Percentiles rank a stretch among this genome's conserved stretches.
phyloP scores from a whole-genome alignment of 1,140 invertebrate genomes.

The Heliconius hewitsoni region DNA sequence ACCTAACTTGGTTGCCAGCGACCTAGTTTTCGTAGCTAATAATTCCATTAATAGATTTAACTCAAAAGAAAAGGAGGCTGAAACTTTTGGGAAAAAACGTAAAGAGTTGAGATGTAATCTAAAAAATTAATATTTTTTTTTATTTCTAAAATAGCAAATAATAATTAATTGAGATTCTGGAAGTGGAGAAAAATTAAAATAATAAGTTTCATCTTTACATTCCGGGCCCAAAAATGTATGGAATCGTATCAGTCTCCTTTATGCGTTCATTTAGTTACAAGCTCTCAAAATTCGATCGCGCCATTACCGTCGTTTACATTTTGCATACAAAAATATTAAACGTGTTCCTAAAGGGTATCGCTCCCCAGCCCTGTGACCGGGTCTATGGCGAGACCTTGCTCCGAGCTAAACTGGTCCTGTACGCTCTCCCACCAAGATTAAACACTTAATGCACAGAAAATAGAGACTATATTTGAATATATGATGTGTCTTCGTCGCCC shows the following conservation, averaged over 20 bases:
- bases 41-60: conserved; percentile 22
- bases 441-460: conserved; percentile 6
- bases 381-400: conserved; percentile 70
- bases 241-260: too few species aligned
- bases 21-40: background rate
- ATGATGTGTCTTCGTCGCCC: background rate
- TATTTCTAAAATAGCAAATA: too few species aligned
- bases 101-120: too few species aligned
- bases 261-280: conserved; percentile 27
- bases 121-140: too few species aligned
- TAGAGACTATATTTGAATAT: conserved; percentile 19
- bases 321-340: conserved; percentile 48
- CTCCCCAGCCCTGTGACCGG: conserved; percentile 46
- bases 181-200: too few species aligned
- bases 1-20: background rate
- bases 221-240: too few species aligned
- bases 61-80: background rate
- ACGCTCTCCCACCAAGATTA: conserved; percentile 5
- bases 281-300: conserved; percentile 35
- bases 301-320: conserved; percentile 40
- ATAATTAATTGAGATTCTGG: too few species aligned
- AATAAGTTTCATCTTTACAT: too few species aligned
- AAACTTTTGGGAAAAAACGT: too few species aligned
- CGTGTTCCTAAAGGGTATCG: conserved; percentile 46
- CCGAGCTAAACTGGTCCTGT: conserved; percentile 56